Base-by-base conservation (phyloP, 2,797 vertebrate genomes). In the Sebastolobus alascanus region DNA sequence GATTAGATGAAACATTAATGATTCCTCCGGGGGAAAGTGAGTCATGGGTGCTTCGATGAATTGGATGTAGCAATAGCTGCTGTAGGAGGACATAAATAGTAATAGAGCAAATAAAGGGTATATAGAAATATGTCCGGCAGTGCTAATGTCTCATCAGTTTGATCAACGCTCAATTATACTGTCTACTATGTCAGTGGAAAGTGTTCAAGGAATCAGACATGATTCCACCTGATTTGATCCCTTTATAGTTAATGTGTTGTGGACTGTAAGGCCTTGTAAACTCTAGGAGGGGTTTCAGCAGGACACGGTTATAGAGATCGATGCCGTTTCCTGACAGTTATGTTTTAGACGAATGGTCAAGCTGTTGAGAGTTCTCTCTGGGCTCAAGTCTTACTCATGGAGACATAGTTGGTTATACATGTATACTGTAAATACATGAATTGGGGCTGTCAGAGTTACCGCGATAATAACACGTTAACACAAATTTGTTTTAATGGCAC, bases 1-100 rank as follows among this genome's bases (percentile, higher is more conserved):
- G 82, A 86, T 88, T 77, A 89, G 68, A 89, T 90, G 77, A 91
- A 92, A 90, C 82, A 81, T 86, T 77, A 79, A 91, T 87, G 81
- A 86, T 81, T 87, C 85, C 84, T 85, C 59, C 1, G 38, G 76
- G 82, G 77, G 77, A 27, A 68, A 81, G 73, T 77, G 73, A 90
- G 75, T 90, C 84, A 80, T 25, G 70, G n/a, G 77, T 68, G 50
- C 75, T 87, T 68, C 27, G 68, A 76, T 84, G 68, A 69, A 64
- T 54, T 31, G 37, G 68, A 84, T 75, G 29, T 22, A 71, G 75
- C 69, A 29, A 68, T 54, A 60, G 68, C 75, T 25, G 25, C 33
- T 12, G 52, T 38, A 10, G 59, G 59, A 69, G 37, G 66, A 75
- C 65, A 75, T 79, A 63, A 75, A n/a, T 52, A 52, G 20, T 52